Base-by-base conservation (phyloP, 2,888 invertebrate genomes). In the Cheilosia soror region DNA sequence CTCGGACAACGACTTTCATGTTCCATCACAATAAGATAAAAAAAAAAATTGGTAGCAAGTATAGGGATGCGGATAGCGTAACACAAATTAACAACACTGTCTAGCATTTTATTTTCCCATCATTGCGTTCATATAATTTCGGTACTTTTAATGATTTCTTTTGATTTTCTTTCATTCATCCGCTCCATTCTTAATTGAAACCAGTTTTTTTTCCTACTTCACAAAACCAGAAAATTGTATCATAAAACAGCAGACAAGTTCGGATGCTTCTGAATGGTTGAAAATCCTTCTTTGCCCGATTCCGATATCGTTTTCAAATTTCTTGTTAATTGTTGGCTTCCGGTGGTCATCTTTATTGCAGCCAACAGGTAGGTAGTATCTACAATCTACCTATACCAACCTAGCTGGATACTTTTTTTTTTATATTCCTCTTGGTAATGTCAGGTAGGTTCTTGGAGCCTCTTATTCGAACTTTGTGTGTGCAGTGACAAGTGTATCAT, bases 271-370 rank as follows among this genome's bases (percentile, higher is more conserved):
- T 5, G 15, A 49, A 33, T 49, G 29, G 71, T 37, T 27, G 29
- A 57, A 25, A 51, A 57, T 57, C 57, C 57, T 69, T 57, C 57
- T 69, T 69, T 42, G 69, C 57, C 69, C 69, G 44, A 58, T 47
- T 33, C 47, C 62, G 44, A 62, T 65, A 71, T 71, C 27, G 33
- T 49, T 58, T 71, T 5, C 20, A 71, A 37, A 71, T 49, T 49
- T 49, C 47, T 37, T 20, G 37, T 58, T 71, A 71, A 71, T 71
- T 71, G 27, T 29, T 29, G 47, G 58, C 58, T 71, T 71, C 71
- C 71, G 71, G 71, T 60, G 15, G 58, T 47, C 57, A 71, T 37
- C 37, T 47, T 69, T 25, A 49, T 47, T 69, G 42, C 31, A 37
- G 25, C 44, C 15, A 31, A 60, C 58, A 71, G 60, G 71, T 71